Conservation (phyloP, 2,797 vertebrate species). For the Micropoecilia bifurca region DNA sequence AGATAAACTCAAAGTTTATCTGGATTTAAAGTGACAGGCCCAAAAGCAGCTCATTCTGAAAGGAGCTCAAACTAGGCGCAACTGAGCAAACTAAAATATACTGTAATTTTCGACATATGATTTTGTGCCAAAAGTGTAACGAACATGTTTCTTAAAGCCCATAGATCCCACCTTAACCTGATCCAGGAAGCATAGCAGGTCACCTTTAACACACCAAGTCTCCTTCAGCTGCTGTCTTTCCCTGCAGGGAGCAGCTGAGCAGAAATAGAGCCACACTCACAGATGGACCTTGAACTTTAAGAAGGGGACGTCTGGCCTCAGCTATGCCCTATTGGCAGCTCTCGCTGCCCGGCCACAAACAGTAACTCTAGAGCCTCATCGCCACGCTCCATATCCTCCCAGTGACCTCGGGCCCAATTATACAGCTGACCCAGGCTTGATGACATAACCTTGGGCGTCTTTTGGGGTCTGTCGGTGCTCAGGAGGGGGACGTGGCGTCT, state of each 20-base stretch:
- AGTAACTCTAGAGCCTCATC: slow-evolving; percentile 82
- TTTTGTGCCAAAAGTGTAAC: too few relatives aligned
- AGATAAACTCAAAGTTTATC: too few relatives aligned
- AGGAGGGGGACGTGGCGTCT: slow-evolving; percentile 72
- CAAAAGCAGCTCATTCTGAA: too few relatives aligned
- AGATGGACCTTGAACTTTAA: slow-evolving; percentile 78
- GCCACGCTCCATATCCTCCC: slow-evolving; percentile 82
- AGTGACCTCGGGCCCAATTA: slow-evolving; percentile 82
- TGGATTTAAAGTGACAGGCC: too few relatives aligned
- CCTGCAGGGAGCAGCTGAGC: slow-evolving; percentile 47
- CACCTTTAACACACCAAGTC: slow-evolving; percentile 7
- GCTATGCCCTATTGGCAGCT: slow-evolving; percentile 51
- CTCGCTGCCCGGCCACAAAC: slow-evolving; percentile 58
- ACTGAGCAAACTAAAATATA: too few relatives aligned
- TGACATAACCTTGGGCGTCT: slow-evolving; percentile 83
- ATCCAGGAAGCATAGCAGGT: too few relatives aligned
- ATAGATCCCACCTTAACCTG: too few relatives aligned
- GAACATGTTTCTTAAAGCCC: too few relatives aligned
- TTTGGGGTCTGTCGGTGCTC: slow-evolving; percentile 72
- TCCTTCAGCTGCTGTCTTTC: slow-evolving; percentile 31
- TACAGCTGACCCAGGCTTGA: slow-evolving; percentile 82
- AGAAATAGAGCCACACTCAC: slow-evolving; percentile 59
- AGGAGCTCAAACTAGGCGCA: too few relatives aligned
- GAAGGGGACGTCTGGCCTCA: slow-evolving; percentile 67
- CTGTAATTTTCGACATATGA: too few relatives aligned